Evolutionary conservation across 1,140 invertebrate genomes (phyloP), one percentile per base, ranked within the genome.

Genomic region (Saccostrea glomerata): DNA sequence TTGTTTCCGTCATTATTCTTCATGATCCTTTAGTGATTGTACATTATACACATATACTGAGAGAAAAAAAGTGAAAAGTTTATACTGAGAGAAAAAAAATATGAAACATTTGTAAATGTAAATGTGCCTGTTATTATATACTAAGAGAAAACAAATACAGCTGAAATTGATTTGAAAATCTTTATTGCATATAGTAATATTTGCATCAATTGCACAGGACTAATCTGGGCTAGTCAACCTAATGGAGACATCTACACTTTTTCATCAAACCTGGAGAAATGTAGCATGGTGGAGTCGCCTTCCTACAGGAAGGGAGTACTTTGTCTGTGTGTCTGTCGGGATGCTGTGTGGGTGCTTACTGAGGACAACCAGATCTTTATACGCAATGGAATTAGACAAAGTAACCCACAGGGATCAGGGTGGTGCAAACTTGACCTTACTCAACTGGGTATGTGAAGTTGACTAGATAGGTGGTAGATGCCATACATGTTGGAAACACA

Each of bases 261-360:
- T 13, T 86, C 91, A n/a, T 88, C 88, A 55, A 93, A 82, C 89
- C 89, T 60, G 36, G 90, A 82, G 91, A 91, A 86, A 90, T 91
- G 89, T 85, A 88, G 66, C 73, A 90, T 58, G 84, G 92, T 86
- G 86, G 63, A 88, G 23, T 36, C 77, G 0, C 90, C 91, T 11
- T 63, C 66, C 4, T 73, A 88, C 30, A 66, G 58, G 5, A 55
- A 25, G 12, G 17, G 86, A 11, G 90, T 96, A 55, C 87, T 93
- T 7, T 94, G 94, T 86, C 66, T 96, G 40, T 90, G 94, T 86
- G 92, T 95, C 20, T 93, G 94, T 55, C 91, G 92, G 6, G 94
- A 95, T 86, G 93, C 95, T 47, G 89, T 96, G 13, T 96, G 96
- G 96, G 91, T 95, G 2, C 91, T 96, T 20, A 94, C 94, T 20